Percentiles rank a stretch among this genome's conserved stretches.
These are phyloP conservation scores for Meiosimyza decipiens DNA, from an alignment of 2,888 invertebrate genomes.

Conservation along the genomic window DNA sequence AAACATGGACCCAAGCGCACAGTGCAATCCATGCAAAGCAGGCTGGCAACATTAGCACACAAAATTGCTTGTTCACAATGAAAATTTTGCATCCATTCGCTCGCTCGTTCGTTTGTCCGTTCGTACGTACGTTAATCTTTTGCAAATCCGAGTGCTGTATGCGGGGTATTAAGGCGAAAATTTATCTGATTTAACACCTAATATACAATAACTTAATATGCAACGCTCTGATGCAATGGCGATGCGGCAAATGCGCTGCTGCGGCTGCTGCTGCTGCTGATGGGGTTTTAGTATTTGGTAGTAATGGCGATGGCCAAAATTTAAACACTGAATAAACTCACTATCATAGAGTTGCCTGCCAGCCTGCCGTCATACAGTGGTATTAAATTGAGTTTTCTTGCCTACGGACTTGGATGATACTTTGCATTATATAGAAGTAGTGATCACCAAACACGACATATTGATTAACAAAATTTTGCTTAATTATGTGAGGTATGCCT, in stretches of 20 bases:
- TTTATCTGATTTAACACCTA: conserved; percentile 70
- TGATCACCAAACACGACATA: too few species aligned
- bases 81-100: not conserved
- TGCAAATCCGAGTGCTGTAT: conserved; percentile 68
- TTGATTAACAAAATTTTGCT: too few species aligned
- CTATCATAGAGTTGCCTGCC: too few species aligned
- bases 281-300: conserved; percentile 22
- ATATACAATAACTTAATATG: conserved; percentile 69
- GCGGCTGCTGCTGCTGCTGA: not conserved
- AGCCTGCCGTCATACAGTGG: conserved; percentile 28
- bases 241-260: conserved; percentile 16
- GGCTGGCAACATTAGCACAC: not conserved
- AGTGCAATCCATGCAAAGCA: not conserved
- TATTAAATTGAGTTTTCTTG: conserved; percentile 35
- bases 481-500: too few species aligned
- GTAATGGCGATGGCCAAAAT: too few species aligned
- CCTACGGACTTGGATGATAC: too few species aligned
- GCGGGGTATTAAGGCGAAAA: conserved; percentile 68
- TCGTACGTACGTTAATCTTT: conserved; percentile 64
- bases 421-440: too few species aligned
- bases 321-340: too few species aligned
- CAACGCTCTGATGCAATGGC: conserved; percentile 47
- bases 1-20: not conserved
- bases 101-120: conserved; percentile 40
- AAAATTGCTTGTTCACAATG: conserved; percentile 3